Base-by-base conservation (phyloP, 2,113 vertebrate species). In the Microtus ochrogaster region DNA sequence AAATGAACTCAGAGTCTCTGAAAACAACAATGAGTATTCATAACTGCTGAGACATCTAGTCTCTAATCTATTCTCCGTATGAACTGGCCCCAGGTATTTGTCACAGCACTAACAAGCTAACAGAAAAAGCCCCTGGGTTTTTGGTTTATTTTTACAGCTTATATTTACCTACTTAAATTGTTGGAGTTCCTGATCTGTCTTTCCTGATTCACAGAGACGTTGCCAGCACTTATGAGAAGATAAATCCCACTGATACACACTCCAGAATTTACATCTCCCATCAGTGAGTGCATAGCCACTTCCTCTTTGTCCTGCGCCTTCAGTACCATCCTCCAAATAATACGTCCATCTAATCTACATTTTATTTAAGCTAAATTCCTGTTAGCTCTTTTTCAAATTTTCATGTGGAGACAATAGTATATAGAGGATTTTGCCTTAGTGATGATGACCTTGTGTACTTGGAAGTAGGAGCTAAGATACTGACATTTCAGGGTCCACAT, bases 131-230 rank as follows among this genome's bases (percentile, higher is more conserved):
- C 17, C 72, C 84, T 41, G 33, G 70, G 7, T 81, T 84, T 85
- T 65, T 44, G 88, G 2, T 83, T 65, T 36, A 89, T 76, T 44
- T 76, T 26, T 58, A 5, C 49, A 13, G 33, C 3, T 33, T 68
- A 55, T 12, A 47, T 21, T 22, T 21, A 85, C 33, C 66, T 41
- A 65, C 68, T 19, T 66, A 66, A 0, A n/a, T 6, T 44, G 70
- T 90, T 72, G 78, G 78, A 97, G 97, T 86, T 91, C 66, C 19
- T 79, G 13, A 28, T 90, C 70, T 76, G 52, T 78, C 92, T 85
- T 96, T 84, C 61, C n/a, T 52, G 83, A 16, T 49, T 65, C 28
- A 76, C 90, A 77, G 55, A 81, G 65, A 58, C 44, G 41, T 72
- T 21, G 30, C 2, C 47, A 19, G 87, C 79, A 66, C 61, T 94